These are phyloP conservation scores for Solea senegalensis DNA, from an alignment of 2,113 vertebrate species.

Conservation along the genomic window DNA sequence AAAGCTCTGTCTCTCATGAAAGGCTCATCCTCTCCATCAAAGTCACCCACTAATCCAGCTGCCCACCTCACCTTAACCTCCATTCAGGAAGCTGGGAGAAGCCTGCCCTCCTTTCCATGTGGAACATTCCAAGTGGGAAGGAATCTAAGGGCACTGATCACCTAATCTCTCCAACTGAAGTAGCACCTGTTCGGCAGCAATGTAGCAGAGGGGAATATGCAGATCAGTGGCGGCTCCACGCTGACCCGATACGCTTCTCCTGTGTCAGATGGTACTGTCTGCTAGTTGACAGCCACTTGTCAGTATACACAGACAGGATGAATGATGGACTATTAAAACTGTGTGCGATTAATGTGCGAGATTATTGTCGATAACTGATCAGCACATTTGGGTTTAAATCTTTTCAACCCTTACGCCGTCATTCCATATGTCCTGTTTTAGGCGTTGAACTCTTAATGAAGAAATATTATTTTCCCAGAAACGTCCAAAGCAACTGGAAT, in stretches of 20 bases:
- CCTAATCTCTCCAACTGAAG: constrained; percentile 70
- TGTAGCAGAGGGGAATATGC: constrained; percentile 32
- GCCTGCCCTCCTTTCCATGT: constrained; percentile 47
- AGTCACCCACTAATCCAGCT: constrained; percentile 42
- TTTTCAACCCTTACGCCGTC: background rate
- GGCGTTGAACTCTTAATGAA: background rate
- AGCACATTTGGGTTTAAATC: background rate
- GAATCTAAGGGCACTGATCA: constrained; percentile 72
- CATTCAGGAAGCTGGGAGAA: constrained; percentile 29
- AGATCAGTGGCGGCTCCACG: constrained; percentile 50
- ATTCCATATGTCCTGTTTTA: background rate
- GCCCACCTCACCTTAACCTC: constrained; percentile 62
- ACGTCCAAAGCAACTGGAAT: background rate
- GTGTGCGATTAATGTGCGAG: background rate
- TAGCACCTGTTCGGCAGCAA: constrained; percentile 72
- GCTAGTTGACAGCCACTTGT: constrained; percentile 33
- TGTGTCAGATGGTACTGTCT: constrained; percentile 57
- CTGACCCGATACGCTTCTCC: constrained; percentile 54
- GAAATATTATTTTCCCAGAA: constrained; percentile 18
- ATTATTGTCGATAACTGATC: background rate
- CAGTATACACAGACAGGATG: constrained; percentile 24
- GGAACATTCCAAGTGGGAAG: constrained; percentile 69
- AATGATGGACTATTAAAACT: constrained; percentile 29
- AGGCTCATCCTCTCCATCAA: constrained; percentile 3
- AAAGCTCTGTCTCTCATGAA: background rate